A percentile compares a stretch with the other conserved stretches of the same genome.
Conservation (phyloP, 2,797 vertebrate species). For the Bovichtus variegatus region DNA sequence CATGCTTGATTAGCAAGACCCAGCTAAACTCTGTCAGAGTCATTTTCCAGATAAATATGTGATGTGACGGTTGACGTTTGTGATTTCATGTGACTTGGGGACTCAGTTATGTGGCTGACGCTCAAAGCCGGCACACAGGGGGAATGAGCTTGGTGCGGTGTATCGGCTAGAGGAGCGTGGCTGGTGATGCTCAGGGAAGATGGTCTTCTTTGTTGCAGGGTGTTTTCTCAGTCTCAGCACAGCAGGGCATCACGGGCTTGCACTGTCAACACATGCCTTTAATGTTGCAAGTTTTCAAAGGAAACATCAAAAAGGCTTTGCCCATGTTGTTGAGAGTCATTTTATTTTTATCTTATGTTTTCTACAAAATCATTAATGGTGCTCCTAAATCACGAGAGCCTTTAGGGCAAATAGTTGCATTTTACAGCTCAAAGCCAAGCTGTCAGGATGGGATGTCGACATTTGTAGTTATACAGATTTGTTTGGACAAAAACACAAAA, state of each 20-base stretch:
- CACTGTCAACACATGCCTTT: constrained; percentile 67
- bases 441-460: constrained; percentile 17
- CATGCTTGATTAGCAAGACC: constrained; percentile 59
- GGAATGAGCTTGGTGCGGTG: constrained; percentile 35
- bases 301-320: constrained; percentile 65
- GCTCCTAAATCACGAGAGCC: constrained; percentile 7
- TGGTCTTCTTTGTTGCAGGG: constrained; percentile 67
- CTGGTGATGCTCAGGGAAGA: constrained; percentile 57
- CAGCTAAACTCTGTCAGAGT: constrained; percentile 63
- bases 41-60: constrained; percentile 59
- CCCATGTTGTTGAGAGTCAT: constrained; percentile 37
- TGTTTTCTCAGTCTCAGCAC: constrained; percentile 68
- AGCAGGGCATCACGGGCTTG: constrained; percentile 56
- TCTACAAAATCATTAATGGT: constrained; percentile 47
- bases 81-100: constrained; percentile 68
- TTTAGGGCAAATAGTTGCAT: constrained; percentile 39
- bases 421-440: constrained; percentile 57
- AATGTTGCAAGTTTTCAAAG: constrained; percentile 60
- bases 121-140: constrained; percentile 60
- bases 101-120: constrained; percentile 49
- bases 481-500: constrained; percentile 47
- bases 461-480: constrained; percentile 24
- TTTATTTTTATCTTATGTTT: constrained; percentile 53
- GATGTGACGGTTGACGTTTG: constrained; percentile 69
- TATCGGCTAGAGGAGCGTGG: constrained; percentile 48